Base-by-base conservation (phyloP, 2,888 invertebrate species). In the Rhagonycha fulva region DNA sequence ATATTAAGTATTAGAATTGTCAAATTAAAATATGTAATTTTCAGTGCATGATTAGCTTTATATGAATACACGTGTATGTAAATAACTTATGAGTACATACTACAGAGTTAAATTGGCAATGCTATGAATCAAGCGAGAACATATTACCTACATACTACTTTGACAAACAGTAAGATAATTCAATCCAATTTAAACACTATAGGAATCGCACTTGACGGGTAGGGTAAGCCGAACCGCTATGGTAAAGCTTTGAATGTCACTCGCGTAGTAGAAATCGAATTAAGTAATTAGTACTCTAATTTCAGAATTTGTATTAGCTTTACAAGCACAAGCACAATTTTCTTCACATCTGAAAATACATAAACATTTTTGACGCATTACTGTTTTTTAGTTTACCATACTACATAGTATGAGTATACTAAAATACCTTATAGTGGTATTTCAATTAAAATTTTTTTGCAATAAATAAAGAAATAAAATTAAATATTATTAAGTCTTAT, bases 121-220 rank as follows among this genome's bases (percentile, higher is more conserved):
- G 47, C 47, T n/a, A n/a, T 47, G 47, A 47, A 47, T 47, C 47
- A 47, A 47, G 47, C 47, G 47, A n/a, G 47, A 47, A 47, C 47
- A 47, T 47, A 47, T 47, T 47, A 47, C 47, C 47, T 47, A 47
- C 47, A 47, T 47, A 47, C 47, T 47, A 47, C 47, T 47, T 47
- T 47, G 47, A 47, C 47, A 47, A 47, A 47, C 47, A 47, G 47
- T 47, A 80, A 82, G 82, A 82, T 84, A 84, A 84, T 84, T 83
- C 83, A 84, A 84, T 84, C 83, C 83, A 84, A 84, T 84, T 84
- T 84, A 84, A 84, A 84, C 82, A 83, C 85, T 84, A 84, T 85
- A 84, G 85, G 84, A 85, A 84, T 84, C 83, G 83, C 84, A 81
- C 84, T 84, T 84, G 85, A 84, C 83, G 85, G 84, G 83, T 82